Conservation (phyloP, 1,140 invertebrate genomes). For the Calephelis virginiensis region DNA sequence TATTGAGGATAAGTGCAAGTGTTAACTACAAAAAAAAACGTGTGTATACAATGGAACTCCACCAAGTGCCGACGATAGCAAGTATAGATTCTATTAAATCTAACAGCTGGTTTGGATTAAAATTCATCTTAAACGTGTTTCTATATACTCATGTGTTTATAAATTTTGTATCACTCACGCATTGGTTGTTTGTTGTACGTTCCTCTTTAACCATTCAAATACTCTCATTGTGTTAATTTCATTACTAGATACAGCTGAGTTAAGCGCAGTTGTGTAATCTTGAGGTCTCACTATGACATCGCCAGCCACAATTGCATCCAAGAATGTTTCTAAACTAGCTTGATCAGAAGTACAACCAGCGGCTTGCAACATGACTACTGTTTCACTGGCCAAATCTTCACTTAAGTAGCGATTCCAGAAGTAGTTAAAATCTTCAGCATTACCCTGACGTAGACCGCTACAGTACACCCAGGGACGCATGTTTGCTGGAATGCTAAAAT, state of each 20-base stretch:
- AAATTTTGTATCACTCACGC: conserved; percentile 65
- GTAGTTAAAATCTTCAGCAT: conserved; percentile 68
- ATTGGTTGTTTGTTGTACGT: conserved; percentile 52
- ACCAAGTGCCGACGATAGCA: no score
- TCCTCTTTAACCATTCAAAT: conserved; percentile 74
- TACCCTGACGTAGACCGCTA: conserved; percentile 73
- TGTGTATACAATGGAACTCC: no score
- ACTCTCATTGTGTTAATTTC: conserved; percentile 68
- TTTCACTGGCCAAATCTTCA: conserved; percentile 77
- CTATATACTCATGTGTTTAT: no score
- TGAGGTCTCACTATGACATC: conserved; percentile 67
- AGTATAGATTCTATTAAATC: no score
- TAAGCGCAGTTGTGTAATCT: conserved; percentile 60
- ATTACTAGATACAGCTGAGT: conserved; percentile 64
- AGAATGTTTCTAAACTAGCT: conserved; percentile 53
- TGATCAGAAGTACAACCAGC: conserved; percentile 80
- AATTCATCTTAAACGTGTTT: no score
- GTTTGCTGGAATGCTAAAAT: conserved; percentile 75
- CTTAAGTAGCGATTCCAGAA: conserved; percentile 74
- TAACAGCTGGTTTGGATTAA: no score
- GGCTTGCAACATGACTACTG: conserved; percentile 78
- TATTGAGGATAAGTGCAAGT: no score
- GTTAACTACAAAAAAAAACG: no score
- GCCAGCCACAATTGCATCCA: conserved; percentile 47
- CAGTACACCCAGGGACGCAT: conserved; percentile 81